Evolutionary conservation across 2,113 vertebrate genomes (phyloP), one percentile per base, ranked within the genome.

Genomic region (Ondatra zibethicus): DNA sequence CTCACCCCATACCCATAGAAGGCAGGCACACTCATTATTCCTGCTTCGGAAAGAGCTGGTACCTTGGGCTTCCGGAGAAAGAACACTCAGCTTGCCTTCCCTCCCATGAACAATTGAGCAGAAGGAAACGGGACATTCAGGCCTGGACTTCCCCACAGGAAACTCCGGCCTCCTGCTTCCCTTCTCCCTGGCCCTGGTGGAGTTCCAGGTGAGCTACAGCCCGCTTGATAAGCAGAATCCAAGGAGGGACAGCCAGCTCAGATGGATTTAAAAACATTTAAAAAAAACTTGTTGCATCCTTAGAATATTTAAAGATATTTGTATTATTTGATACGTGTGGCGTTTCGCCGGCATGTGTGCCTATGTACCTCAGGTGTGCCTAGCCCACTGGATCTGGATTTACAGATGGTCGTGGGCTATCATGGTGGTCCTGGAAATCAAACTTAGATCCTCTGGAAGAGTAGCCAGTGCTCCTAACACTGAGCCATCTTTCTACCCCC

Each of bases 61-160:
- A 92, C 81, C 90, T 86, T 0, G 0, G 65, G 78, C 89, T 93
- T 97, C 96, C 14, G 7, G 81, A 92, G 84, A 77, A 92, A 80
- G 89, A 84, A 78, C 72, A 87, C 93, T 68, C 73, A 88, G 33
- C 75, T 76, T 50, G 80, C 75, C 76, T 97, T 95, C 76, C 88
- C 96, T 89, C 73, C 77, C 82, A 7, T 33, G 72, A 97, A 97
- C 95, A 98, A 97, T 97, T 0, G 66, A 21, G 94, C 92, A 96
- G 95, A 96, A 94, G 97, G 96, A 96, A 95, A 92, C 5, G 0
- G 86, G 97, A 76, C 8, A 2, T 89, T 81, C 33, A 27, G 81
- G 16, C 76, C 76, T 94, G 92, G 91, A 95, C 77, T 97, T 96
- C 95, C 97, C 88, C 29, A 10, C 96, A 96, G 97, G 96, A 97